phyloP scores from a whole-genome alignment of 2,113 vertebrate genomes.

The Cheilinus undulatus region DNA sequence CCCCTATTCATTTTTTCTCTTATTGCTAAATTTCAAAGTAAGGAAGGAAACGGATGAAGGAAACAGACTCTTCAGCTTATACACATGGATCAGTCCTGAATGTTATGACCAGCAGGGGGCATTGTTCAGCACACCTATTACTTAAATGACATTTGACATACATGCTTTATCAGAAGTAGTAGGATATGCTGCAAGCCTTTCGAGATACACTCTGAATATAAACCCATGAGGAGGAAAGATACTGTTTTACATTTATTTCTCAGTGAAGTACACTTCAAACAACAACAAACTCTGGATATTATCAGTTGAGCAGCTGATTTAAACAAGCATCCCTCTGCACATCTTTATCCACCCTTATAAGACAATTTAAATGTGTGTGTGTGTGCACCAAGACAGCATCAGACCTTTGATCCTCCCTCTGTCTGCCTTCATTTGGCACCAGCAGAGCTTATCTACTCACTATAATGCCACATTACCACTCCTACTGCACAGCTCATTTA shows the following conservation, averaged over 20 bases:
- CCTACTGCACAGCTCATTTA: neutral
- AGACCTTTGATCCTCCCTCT: slow-evolving; percentile 47
- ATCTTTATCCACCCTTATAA: neutral
- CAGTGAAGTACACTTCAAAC: too few species aligned
- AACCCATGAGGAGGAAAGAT: neutral
- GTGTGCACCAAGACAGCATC: slow-evolving; percentile 4
- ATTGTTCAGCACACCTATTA: slow-evolving; percentile 38
- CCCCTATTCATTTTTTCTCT: too few species aligned
- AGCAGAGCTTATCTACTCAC: slow-evolving; percentile 10
- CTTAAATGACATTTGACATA: neutral
- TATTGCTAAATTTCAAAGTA: neutral
- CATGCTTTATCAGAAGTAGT: neutral
- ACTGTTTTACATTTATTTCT: neutral
- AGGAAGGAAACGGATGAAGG: too few species aligned
- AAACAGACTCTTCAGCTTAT: neutral
- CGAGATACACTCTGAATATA: neutral
- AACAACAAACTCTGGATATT: slow-evolving; percentile 2
- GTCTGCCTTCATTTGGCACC: slow-evolving; percentile 14
- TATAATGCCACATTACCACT: neutral
- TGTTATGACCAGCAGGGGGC: slow-evolving; percentile 62
- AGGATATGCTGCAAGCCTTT: neutral
- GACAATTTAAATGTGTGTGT: too few species aligned
- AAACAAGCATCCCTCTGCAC: slow-evolving; percentile 2
- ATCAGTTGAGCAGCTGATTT: neutral
- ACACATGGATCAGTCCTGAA: neutral